Percentiles rank a stretch among this genome's conserved stretches.
Conservation (phyloP, 2,113 vertebrate genomes). For the Setophaga kirtlandii region DNA sequence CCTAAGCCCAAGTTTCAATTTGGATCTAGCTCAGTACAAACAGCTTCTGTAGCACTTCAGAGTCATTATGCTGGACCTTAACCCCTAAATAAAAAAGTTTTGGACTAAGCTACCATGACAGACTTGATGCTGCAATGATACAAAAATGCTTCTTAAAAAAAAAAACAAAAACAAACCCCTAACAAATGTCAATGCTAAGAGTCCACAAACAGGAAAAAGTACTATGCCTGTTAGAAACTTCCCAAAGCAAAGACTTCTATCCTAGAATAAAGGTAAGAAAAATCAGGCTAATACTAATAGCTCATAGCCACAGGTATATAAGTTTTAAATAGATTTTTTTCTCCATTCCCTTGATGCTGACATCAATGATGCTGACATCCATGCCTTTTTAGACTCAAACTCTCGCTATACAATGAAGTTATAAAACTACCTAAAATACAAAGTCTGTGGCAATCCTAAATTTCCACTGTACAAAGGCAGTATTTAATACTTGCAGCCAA, state of each 20-base stretch:
- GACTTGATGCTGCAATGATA: neutral
- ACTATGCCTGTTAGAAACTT: neutral
- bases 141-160: neutral
- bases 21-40: rapidly evolving
- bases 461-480: neutral
- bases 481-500: neutral
- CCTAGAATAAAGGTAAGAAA: neutral
- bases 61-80: neutral
- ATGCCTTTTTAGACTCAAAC: neutral
- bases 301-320: neutral
- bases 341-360: neutral
- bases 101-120: neutral
- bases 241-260: neutral
- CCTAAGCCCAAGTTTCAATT: neutral
- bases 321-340: neutral
- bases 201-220: neutral
- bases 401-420: neutral
- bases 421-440: neutral
- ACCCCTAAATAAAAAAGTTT: neutral
- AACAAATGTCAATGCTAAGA: neutral
- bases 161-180: neutral
- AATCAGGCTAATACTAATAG: neutral
- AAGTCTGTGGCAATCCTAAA: neutral
- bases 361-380: neutral
- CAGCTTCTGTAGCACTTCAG: neutral